These are phyloP conservation scores for Callocephalon fimbriatum DNA, from an alignment of 2,113 vertebrate species.

Conservation along the genomic window DNA sequence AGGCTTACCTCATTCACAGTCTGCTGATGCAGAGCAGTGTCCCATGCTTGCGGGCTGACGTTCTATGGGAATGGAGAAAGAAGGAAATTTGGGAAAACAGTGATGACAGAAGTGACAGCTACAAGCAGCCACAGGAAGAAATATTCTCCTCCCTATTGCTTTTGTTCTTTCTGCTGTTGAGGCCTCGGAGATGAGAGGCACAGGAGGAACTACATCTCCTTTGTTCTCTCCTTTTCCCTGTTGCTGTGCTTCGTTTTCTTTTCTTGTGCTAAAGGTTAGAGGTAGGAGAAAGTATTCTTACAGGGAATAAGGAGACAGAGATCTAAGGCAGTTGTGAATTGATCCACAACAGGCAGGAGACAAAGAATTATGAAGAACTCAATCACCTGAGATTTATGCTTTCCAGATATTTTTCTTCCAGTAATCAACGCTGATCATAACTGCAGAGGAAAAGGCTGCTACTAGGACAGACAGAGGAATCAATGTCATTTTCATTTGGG, in stretches of 20 bases:
- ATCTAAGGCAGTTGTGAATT: background rate
- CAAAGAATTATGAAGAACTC: background rate
- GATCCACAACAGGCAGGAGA: background rate
- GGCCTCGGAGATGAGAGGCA: background rate
- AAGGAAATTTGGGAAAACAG: background rate
- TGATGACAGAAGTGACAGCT: background rate
- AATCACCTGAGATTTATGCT: background rate
- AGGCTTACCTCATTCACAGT: background rate
- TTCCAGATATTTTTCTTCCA: background rate
- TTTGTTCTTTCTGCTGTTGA: background rate
- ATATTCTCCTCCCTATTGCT: background rate
- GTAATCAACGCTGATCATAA: background rate
- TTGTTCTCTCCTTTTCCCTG: background rate
- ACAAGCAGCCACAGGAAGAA: background rate
- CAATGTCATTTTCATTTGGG: constrained; percentile 1
- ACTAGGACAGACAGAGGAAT: constrained; percentile 28
- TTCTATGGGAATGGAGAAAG: background rate
- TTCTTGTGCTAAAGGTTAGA: background rate
- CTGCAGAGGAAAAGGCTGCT: background rate
- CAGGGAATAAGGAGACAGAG: background rate
- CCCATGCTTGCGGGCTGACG: background rate
- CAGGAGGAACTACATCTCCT: background rate
- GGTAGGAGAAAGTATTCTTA: background rate
- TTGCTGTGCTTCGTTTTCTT: background rate
- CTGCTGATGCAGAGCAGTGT: background rate